Evolutionary conservation across 2,113 vertebrate genomes (phyloP).

Genomic region (Pedionomus torquatus): DNA sequence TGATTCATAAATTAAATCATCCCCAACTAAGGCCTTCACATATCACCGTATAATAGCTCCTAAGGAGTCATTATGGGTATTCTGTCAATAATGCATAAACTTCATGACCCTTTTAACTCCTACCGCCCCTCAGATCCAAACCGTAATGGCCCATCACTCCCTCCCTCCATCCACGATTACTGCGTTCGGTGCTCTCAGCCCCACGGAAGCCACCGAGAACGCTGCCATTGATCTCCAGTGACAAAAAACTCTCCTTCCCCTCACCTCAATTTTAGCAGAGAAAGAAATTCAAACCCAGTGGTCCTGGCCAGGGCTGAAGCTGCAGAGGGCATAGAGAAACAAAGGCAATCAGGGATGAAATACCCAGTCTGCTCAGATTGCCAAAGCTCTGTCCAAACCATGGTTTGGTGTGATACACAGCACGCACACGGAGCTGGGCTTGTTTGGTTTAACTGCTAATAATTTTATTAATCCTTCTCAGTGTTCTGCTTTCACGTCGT

Average conservation of each 20-base stretch:
- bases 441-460: background rate
- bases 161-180: fast-evolving
- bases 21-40: constrained; percentile 33
- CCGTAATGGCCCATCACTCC: background rate
- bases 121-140: background rate
- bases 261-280: background rate
- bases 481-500: background rate
- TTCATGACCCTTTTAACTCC: constrained; percentile 44
- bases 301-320: background rate
- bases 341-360: background rate
- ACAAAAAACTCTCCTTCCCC: background rate
- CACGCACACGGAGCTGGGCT: fast-evolving
- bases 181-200: background rate
- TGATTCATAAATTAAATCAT: constrained; percentile 62
- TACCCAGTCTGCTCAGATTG: fast-evolving
- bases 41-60: constrained; percentile 41
- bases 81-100: constrained; percentile 64
- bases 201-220: background rate
- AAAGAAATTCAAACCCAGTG: background rate
- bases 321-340: background rate
- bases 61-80: constrained; percentile 48
- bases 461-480: background rate
- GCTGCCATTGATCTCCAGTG: background rate
- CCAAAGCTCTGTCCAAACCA: background rate
- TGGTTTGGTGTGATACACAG: fast-evolving